phyloP scores from a whole-genome alignment of 2,888 invertebrate genomes.

The Siphonodentalium dalli region DNA sequence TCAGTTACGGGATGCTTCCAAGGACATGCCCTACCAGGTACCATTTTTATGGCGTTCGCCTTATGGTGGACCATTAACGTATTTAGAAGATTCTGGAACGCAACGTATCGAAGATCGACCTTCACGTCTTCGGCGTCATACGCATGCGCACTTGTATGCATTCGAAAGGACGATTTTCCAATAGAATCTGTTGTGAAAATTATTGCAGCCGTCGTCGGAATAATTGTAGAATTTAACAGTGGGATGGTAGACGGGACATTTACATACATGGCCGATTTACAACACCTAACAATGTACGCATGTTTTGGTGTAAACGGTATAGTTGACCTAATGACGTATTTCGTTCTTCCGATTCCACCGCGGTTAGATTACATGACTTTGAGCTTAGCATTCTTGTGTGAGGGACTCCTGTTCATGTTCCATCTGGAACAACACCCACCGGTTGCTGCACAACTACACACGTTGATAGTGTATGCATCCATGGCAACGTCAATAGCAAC shows the following conservation, averaged over 20 bases:
- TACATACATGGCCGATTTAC: conserved; percentile 61
- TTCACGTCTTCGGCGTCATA: conserved; percentile 29
- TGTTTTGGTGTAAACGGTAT: conserved; percentile 65
- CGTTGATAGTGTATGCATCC: conserved; percentile 64
- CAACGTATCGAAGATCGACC: conserved; percentile 24
- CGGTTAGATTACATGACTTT: conserved; percentile 62
- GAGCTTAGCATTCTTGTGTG: conserved; percentile 63
- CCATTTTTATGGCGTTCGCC: conserved; percentile 52
- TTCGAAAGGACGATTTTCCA: conserved; percentile 24
- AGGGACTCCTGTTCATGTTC: conserved; percentile 66
- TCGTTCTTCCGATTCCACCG: conserved; percentile 51
- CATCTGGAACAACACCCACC: conserved; percentile 65
- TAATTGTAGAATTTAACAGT: conserved; percentile 16
- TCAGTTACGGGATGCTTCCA: conserved; percentile 65
- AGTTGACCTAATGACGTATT: conserved; percentile 60
- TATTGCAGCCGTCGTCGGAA: conserved; percentile 14
- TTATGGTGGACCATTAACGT: conserved; percentile 45
- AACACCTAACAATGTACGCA: conserved; percentile 68
- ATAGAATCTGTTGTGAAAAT: conserved; percentile 23
- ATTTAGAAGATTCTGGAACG: conserved; percentile 37
- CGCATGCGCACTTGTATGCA: conserved; percentile 31
- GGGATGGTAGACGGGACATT: conserved; percentile 55
- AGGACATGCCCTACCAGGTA: conserved; percentile 65
- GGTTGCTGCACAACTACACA: conserved; percentile 63
- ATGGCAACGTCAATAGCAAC: conserved; percentile 49